phyloP scores from a whole-genome alignment of 1,140 invertebrate genomes.

The Brachionus plicatilis region DNA sequence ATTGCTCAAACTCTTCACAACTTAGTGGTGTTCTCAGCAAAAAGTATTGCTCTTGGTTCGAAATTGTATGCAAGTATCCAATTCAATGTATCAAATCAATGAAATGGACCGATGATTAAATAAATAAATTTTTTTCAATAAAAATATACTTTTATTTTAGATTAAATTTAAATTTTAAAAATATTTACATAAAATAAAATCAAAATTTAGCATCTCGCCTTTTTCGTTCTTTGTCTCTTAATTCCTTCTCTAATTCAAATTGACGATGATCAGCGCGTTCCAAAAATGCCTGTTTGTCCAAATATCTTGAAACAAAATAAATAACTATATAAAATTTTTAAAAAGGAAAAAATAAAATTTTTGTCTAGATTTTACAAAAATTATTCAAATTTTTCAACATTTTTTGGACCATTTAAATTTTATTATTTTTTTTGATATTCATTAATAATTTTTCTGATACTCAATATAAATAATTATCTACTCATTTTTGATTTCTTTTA shows the following conservation, averaged over 20 bases:
- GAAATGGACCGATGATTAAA: conserved; percentile 5
- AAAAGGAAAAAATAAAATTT: too few relatives aligned
- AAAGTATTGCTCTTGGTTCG: conserved; percentile 37
- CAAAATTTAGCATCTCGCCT: conserved; percentile 13
- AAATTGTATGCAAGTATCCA: conserved; percentile 34
- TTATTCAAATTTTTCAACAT: not conserved
- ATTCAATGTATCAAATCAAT: conserved; percentile 21
- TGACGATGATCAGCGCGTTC: conserved; percentile 76
- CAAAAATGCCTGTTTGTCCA: conserved; percentile 81
- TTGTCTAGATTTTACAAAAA: not conserved
- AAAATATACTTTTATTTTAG: too few relatives aligned
- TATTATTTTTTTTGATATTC: too few relatives aligned
- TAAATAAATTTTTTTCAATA: not conserved
- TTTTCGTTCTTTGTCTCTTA: conserved; percentile 23
- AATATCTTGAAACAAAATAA: conserved; percentile 62
- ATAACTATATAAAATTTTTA: not conserved
- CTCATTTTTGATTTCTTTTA: too few relatives aligned
- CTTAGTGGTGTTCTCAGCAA: not conserved
- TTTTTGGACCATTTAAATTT: too few relatives aligned
- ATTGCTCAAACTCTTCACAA: not conserved
- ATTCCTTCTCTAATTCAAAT: conserved; percentile 73
- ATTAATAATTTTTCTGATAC: too few relatives aligned
- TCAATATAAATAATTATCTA: too few relatives aligned
- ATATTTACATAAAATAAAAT: conserved; percentile 10
- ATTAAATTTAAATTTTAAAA: not conserved